Evolutionary conservation across 2,797 vertebrate species (phyloP).

Genomic region (Peromyscus eremicus): DNA sequence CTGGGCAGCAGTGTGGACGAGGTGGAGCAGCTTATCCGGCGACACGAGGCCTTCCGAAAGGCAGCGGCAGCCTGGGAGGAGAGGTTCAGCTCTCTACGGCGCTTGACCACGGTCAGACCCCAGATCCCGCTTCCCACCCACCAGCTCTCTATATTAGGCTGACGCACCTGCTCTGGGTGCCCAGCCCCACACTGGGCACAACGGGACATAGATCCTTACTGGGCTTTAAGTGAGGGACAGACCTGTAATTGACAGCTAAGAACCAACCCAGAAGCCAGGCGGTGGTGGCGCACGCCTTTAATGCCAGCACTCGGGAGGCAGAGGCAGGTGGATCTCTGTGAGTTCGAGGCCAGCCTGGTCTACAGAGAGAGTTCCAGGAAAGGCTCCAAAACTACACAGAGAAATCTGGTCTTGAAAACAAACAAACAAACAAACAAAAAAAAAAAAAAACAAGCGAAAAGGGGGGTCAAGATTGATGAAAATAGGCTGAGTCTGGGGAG

Average conservation of each 20-base stretch:
- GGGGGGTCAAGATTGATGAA: too few relatives aligned
- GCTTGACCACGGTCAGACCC: slow-evolving; percentile 94
- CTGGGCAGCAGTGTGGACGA: slow-evolving; percentile 96
- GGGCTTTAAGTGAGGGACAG: neutral
- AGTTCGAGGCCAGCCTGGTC: too few relatives aligned
- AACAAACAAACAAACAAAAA: too few relatives aligned
- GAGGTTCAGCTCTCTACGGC: slow-evolving; percentile 95
- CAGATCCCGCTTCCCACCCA: neutral
- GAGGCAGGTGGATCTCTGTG: too few relatives aligned
- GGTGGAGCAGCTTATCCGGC: slow-evolving; percentile 96
- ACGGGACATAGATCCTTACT: neutral
- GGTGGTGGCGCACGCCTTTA: too few relatives aligned
- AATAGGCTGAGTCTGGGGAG: neutral
- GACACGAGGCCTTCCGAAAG: slow-evolving; percentile 96
- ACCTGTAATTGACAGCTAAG: neutral
- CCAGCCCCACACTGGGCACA: too few relatives aligned
- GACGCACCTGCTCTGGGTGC: neutral
- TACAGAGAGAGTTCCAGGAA: too few relatives aligned
- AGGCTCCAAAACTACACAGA: too few relatives aligned
- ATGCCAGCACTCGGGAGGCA: too few relatives aligned
- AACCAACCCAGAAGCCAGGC: neutral
- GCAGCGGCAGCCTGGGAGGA: slow-evolving; percentile 97
- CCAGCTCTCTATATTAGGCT: neutral
- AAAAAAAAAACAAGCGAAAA: neutral
- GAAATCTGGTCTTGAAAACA: too few relatives aligned